These are phyloP conservation scores for Alviniconcha marisindica DNA, from an alignment of 1,140 invertebrate species.

Conservation along the genomic window DNA sequence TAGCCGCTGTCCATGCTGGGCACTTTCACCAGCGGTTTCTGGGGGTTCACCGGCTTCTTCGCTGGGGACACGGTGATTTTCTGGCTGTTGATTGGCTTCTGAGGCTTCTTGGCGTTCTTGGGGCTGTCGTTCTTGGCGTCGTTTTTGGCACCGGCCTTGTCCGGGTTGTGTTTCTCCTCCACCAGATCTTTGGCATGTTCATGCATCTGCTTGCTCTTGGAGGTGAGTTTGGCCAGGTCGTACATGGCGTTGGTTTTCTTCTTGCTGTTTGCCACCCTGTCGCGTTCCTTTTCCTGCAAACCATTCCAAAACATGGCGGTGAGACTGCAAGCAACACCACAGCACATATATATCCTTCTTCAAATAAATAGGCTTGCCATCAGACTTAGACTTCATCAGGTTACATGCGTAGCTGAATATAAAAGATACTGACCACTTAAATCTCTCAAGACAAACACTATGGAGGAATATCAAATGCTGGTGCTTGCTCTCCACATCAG, in stretches of 20 bases:
- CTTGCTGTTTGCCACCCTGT: constrained; percentile 44
- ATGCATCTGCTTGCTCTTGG: constrained; percentile 23
- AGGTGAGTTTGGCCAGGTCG: constrained; percentile 41
- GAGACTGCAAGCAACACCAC: no score
- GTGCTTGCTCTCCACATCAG: no score
- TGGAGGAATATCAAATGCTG: no score
- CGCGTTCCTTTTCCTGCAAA: constrained; percentile 55
- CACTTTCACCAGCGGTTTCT: constrained; percentile 60
- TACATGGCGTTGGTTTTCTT: constrained; percentile 51
- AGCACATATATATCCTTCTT: no score
- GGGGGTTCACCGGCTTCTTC: constrained; percentile 40
- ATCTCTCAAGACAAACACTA: no score
- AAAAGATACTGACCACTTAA: no score
- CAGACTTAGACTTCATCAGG: no score
- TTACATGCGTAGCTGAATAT: no score
- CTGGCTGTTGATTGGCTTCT: constrained; percentile 7
- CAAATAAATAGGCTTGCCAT: no score
- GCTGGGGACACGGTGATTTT: constrained; percentile 38
- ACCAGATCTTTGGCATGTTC: background rate
- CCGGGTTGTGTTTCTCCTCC: constrained; percentile 11
- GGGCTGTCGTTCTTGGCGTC: background rate
- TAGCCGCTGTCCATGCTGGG: constrained; percentile 66
- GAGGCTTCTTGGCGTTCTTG: background rate
- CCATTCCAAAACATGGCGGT: background rate
- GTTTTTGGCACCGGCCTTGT: background rate